Evolutionary conservation across 2,113 vertebrate genomes (phyloP).

Genomic region (Passer domesticus): DNA sequence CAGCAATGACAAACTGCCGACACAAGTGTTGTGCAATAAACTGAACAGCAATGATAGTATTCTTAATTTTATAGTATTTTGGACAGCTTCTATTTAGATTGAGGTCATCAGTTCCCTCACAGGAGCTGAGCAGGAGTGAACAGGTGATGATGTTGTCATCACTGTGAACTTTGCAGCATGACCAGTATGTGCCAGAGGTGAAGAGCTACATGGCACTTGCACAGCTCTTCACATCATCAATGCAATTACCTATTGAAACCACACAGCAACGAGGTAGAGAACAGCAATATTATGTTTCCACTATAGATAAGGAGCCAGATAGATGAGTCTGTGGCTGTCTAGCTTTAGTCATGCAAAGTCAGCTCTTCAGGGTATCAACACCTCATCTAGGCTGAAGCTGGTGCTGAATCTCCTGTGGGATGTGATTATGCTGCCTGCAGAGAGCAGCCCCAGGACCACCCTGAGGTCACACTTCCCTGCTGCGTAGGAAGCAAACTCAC

Average conservation of each 20-base stretch:
- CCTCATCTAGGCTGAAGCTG: neutral
- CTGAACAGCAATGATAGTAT: neutral
- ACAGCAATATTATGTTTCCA: neutral
- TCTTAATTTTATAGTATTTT: neutral
- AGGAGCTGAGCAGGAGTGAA: neutral
- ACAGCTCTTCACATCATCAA: neutral
- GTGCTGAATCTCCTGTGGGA: neutral
- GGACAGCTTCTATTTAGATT: neutral
- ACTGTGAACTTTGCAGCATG: neutral
- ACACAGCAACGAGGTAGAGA: neutral
- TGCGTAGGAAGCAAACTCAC: neutral
- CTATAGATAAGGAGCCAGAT: neutral
- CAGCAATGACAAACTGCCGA: neutral
- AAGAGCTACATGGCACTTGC: neutral
- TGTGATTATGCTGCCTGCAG: neutral
- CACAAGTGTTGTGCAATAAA: neutral
- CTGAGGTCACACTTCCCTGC: neutral
- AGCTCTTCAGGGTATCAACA: neutral
- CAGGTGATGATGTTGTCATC: neutral
- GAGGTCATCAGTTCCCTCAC: conserved; percentile 14
- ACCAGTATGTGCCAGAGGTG: neutral
- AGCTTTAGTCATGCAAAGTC: neutral
- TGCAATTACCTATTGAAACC: neutral
- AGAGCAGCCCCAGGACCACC: neutral
- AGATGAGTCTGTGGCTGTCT: neutral